Conservation (phyloP, 2,113 vertebrate genomes). For the Phrynosoma blainvillii region DNA sequence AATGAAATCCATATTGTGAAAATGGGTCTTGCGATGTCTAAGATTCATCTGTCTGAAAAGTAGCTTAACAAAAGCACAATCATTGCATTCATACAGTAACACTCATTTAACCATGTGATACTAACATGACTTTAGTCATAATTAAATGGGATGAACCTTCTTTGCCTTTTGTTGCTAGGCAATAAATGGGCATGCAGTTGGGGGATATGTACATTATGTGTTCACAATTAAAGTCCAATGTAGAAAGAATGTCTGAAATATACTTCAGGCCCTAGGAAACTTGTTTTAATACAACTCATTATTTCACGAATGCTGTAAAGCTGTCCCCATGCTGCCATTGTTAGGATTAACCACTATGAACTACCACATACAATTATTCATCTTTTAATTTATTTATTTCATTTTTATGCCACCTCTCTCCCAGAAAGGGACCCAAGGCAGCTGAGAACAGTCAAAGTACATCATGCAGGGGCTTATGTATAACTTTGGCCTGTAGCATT, state of each 20-base stretch:
- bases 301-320: not conserved
- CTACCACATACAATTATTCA: not conserved
- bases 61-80: constrained; percentile 24
- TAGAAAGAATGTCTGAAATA: constrained; percentile 31
- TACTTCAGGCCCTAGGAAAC: not conserved
- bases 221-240: constrained; percentile 37
- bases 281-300: not conserved
- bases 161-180: constrained; percentile 29
- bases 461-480: not conserved
- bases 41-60: not conserved
- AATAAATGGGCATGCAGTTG: constrained; percentile 42
- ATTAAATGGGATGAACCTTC: constrained; percentile 56
- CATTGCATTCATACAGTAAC: constrained; percentile 48
- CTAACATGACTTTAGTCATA: constrained; percentile 52
- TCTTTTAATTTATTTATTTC: not conserved
- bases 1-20: constrained; percentile 13
- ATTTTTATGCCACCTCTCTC: no score
- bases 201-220: not conserved
- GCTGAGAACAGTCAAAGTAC: not conserved
- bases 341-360: not conserved
- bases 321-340: no score
- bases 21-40: fast-evolving
- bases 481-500: not conserved
- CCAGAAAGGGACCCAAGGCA: no score
- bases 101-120: constrained; percentile 65